These are phyloP conservation scores for Helarctos malayanus DNA, from an alignment of 2,797 vertebrate genomes.

Conservation along the genomic window DNA sequence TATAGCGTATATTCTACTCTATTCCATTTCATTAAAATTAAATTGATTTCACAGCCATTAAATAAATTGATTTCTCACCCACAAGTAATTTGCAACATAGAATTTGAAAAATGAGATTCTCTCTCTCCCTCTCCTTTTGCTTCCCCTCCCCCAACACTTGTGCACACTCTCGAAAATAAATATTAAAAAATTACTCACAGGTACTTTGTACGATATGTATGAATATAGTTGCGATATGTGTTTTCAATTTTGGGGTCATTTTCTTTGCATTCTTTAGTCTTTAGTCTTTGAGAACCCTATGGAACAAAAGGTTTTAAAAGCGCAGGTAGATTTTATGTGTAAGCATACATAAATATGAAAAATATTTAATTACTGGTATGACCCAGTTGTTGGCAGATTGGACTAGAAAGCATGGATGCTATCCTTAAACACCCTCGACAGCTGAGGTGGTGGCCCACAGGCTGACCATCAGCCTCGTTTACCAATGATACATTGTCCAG, in stretches of 20 bases:
- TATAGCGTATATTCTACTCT: conserved; percentile 17
- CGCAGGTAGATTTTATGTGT: neutral
- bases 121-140: neutral
- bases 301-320: conserved; percentile 12
- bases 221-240: neutral
- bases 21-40: conserved; percentile 73
- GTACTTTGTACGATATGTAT: neutral
- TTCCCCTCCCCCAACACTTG: neutral
- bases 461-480: neutral
- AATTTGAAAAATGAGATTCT: conserved; percentile 57
- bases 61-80: conserved; percentile 72
- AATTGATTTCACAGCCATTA: conserved; percentile 69
- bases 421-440: neutral
- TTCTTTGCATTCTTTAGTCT: neutral
- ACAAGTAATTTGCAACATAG: conserved; percentile 56
- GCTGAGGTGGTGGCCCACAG: neutral
- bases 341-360: neutral
- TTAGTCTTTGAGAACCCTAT: neutral
- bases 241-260: neutral
- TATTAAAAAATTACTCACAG: neutral
- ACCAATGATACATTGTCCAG: neutral
- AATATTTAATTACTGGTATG: neutral
- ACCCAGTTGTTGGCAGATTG: neutral
- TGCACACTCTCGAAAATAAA: neutral
- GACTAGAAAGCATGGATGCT: neutral